phyloP scores from a whole-genome alignment of 2,888 invertebrate genomes.

The Girardia tigrina region DNA sequence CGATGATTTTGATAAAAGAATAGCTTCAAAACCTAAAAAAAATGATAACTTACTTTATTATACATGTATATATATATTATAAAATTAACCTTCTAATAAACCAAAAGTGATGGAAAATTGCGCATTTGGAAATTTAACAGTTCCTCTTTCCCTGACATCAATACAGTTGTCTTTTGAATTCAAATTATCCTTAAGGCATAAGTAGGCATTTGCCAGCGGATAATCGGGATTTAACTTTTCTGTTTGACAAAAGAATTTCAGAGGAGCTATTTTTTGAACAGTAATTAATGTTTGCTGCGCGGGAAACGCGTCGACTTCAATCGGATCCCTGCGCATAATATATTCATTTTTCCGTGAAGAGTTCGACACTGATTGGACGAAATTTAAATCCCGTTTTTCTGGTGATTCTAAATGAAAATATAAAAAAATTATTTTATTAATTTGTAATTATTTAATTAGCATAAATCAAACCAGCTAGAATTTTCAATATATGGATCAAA shows the following conservation, averaged over 20 bases:
- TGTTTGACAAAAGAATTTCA: neutral
- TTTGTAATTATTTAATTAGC: neutral
- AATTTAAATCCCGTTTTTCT: neutral
- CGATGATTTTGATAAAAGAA: neutral
- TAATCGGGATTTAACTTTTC: neutral
- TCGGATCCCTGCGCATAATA: neutral
- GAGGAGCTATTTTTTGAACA: neutral
- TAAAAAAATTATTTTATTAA: neutral
- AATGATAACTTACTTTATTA: neutral
- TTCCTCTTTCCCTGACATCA: neutral
- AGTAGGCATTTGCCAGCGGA: neutral
- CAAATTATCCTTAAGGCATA: neutral
- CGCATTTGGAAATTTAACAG: neutral
- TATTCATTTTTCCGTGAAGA: slow-evolving; percentile 2
- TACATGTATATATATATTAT: neutral
- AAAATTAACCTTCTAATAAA: neutral
- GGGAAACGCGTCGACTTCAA: neutral
- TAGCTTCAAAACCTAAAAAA: neutral
- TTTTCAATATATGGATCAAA: neutral
- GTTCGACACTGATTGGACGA: neutral
- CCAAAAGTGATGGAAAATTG: neutral
- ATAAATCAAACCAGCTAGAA: neutral
- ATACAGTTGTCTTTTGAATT: neutral
- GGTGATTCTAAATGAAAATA: neutral
- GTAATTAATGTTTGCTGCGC: neutral